Conservation (phyloP, 2,113 vertebrate genomes). For the Melospiza melodia region DNA sequence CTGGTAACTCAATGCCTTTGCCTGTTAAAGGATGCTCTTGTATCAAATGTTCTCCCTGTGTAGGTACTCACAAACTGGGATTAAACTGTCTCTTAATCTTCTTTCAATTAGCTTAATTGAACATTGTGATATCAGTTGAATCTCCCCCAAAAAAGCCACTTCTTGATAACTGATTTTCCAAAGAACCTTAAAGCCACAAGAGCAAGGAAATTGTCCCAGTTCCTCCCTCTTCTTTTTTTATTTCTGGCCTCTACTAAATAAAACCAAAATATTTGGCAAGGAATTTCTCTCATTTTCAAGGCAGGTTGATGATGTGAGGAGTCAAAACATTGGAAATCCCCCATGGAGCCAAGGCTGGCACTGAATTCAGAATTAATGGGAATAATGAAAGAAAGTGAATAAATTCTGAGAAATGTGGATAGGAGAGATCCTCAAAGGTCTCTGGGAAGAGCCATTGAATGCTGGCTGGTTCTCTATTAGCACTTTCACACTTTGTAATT, state of each 20-base stretch:
- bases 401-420: background rate
- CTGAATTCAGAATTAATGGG: background rate
- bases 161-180: background rate
- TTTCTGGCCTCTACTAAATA: background rate
- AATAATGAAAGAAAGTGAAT: background rate
- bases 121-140: background rate
- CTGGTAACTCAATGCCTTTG: background rate
- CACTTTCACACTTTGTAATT: background rate
- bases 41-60: background rate
- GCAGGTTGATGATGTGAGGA: background rate
- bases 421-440: background rate
- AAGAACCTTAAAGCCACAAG: background rate
- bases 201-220: background rate
- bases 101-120: conserved; percentile 5
- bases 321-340: background rate
- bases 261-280: background rate
- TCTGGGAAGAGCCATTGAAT: background rate
- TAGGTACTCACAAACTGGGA: conserved; percentile 3
- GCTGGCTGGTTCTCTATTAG: background rate
- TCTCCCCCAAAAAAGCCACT: background rate
- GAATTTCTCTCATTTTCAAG: background rate
- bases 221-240: background rate
- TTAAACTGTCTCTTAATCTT: conserved; percentile 40
- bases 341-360: background rate
- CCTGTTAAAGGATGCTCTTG: background rate